Base-by-base conservation (phyloP, 2,113 vertebrate genomes). In the Notechis scutatus region DNA sequence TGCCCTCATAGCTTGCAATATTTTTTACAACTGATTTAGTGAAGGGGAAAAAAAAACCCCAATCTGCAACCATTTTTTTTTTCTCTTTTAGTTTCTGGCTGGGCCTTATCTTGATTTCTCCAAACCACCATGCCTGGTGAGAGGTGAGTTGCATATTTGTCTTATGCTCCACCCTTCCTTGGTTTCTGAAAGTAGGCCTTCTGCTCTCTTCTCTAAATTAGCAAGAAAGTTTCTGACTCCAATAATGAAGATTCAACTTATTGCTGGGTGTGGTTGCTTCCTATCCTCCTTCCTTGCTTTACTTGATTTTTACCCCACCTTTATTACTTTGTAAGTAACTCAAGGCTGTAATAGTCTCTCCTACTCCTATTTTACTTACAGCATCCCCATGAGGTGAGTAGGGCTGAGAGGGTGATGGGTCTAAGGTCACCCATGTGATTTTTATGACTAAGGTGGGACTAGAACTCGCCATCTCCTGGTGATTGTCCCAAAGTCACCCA, bases 41-140 rank as follows among this genome's bases (percentile, higher is more conserved):
- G 86, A 54, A 52, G 47, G 26, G 15, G 4, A 54, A 20, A n/a
- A 54, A 18, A 87, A 4, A 86, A 24, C 47, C 8, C 24, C 3
- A 20, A 87, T 52, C 47, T 88, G 87, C 14, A 54, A 29, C 57
- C 14, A 4, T 64, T 64, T 7, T 61, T 26, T 26, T 89, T 88
- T 29, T 34, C 29, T 47, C 50, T 55, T 85, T 64, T 34, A 90
- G 87, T 54, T 64, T 47, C 23, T n/a, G 39, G 54, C 8, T 85
- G 81, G 2, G 57, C 50, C 87, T 45, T 85, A 2, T 85, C 55
- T 64, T 54, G 88, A 74, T 87, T 90, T 3, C 1, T 91, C 52
- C 91, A 54, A 92, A 89, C 92, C 81, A 91, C 88, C 89, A 95
- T 97, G 95, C 93, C 74, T 85, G 89, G 92, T 86, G 93, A 94